These are phyloP conservation scores for Argyra leucocephala DNA, from an alignment of 2,888 invertebrate genomes.

Conservation along the genomic window DNA sequence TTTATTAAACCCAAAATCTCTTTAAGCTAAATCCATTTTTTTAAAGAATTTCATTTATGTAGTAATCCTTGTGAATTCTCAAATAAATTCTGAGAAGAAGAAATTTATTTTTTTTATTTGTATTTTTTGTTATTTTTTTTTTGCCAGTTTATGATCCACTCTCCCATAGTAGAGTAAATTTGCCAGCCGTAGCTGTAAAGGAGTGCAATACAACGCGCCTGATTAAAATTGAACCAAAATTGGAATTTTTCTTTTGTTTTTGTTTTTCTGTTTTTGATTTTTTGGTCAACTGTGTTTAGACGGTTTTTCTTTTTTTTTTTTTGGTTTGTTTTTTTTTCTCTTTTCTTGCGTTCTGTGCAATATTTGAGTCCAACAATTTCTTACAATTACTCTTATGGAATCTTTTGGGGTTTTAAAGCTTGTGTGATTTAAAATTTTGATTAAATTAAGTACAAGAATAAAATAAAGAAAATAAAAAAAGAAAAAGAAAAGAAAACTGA, in stretches of 20 bases:
- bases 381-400: neutral
- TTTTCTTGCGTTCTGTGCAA: neutral
- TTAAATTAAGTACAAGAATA: constrained; percentile 1
- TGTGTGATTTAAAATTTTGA: neutral
- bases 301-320: too few relatives aligned
- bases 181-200: neutral
- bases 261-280: neutral
- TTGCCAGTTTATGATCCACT: too few relatives aligned
- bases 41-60: neutral
- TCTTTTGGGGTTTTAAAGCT: neutral
- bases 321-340: too few relatives aligned
- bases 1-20: too few relatives aligned
- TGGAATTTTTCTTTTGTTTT: too few relatives aligned
- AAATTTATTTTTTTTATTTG: neutral
- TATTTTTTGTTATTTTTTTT: neutral
- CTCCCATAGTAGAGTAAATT: neutral
- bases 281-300: neutral
- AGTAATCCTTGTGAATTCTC: neutral
- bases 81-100: neutral
- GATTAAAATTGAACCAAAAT: neutral
- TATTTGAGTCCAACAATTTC: neutral
- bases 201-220: neutral
- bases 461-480: neutral
- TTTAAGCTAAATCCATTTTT: too few relatives aligned
- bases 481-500: neutral